Evolutionary conservation across 2,797 vertebrate genomes (phyloP), one percentile per base, ranked within the genome.

Genomic region (Nannoperca obscura): DNA sequence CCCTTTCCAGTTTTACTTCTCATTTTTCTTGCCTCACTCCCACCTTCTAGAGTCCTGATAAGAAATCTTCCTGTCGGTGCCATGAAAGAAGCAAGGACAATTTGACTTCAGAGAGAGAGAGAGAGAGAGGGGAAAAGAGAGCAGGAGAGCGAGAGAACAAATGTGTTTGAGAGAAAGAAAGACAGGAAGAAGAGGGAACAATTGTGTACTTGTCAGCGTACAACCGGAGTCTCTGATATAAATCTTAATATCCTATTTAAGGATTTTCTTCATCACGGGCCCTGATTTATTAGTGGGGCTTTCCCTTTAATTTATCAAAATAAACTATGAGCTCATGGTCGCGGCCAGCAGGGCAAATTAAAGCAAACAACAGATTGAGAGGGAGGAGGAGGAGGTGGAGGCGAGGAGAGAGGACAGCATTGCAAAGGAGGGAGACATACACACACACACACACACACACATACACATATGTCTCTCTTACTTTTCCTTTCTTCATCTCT

Each of bases 211-310:
- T 94, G 93, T 93, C 93, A 91, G 85, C 66, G 30, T 76, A 86
- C 81, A 76, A 85, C 80, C 76, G 53, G 83, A 84, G 87, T 74
- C 81, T 80, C 85, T 88, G 93, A 95, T 93, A 94, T 94, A 92
- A 94, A 95, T 95, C 93, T 95, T 93, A 93, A 95, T 94, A 93
- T 94, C 88, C 92, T 91, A 93, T 93, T 94, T 92, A 94, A 91
- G 88, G 89, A 85, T 88, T 93, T 92, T 95, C 90, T 94, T 95
- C 93, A 94, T 94, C 92, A 93, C 65, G 3, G 63, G 47, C 72
- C 42, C 79, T 92, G 93, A 93, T 94, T 95, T 93, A 95, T 94
- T 94, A 93, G 83, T 52, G 0, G 71, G 87, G 76, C 84, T 90
- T 90, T 80, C 90, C 85, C 81, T 86, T 83, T 88, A 88, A 93